Evolutionary conservation across 2,888 invertebrate species (phyloP), one percentile per base, ranked within the genome.

Genomic region (Xanthia togata): DNA sequence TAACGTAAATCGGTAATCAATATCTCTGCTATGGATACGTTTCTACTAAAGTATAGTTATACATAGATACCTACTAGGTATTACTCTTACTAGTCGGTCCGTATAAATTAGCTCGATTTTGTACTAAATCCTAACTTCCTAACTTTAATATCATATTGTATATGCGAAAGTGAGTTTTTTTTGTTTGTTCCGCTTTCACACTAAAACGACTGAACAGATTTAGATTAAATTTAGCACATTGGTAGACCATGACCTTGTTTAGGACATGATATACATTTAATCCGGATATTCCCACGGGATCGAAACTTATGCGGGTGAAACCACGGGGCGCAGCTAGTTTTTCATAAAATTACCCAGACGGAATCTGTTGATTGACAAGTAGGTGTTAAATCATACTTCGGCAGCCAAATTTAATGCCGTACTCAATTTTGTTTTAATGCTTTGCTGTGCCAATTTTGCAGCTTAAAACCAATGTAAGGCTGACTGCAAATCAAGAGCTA

Each of bases 1-100:
- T 87, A 82, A 73, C 81, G 84, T 79, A 92, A 93, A 95, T 93
- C 92, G 93, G 92, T 93, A 93, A 95, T 94, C 95, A 93, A 95
- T 95, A 94, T 89, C 88, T 81, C 77, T 86, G 65, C 60, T 63
- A 23, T 78, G 74, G 72, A 55, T 83, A 71, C 69, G 59, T 59
- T 35, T 44, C 20, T 67, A 26, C 5, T 64, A 75, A 47, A 60
- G 12, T 65, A 63, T 67, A 68, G 53, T 74, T 65, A 26, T 50
- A n/a, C 0, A 44, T 35, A 35, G 23, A 38, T 26, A 26, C 1
- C 1, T 17, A 23, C 26, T 59, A 20, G 17, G 57, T 31, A 8
- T 31, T 14, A 41, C 1, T 31, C 3, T 31, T 14, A 41, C 1
- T 50, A 35, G 50, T 60, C 35, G 20, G 17, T 44, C 17, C 2